These are phyloP conservation scores for Camponotus floridanus DNA, from an alignment of 1,140 invertebrate species.

Conservation along the genomic window DNA sequence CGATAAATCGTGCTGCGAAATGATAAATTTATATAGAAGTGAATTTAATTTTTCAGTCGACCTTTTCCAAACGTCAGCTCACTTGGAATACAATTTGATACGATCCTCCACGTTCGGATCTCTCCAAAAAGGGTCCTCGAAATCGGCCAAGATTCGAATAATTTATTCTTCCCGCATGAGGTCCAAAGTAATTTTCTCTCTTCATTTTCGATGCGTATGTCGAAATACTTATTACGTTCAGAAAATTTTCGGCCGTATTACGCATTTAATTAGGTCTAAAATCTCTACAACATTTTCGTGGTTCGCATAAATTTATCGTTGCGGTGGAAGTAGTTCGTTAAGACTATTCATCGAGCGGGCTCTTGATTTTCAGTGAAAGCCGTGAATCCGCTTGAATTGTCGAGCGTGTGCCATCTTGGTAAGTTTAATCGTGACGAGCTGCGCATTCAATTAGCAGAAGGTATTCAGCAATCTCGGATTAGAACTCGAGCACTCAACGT, in stretches of 20 bases:
- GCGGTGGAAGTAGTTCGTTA: constrained; percentile 38
- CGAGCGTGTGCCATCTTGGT: constrained; percentile 50
- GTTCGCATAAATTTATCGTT: constrained; percentile 18
- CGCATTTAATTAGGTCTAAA: constrained; percentile 34
- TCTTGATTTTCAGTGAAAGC: constrained; percentile 51
- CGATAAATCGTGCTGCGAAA: constrained; percentile 80
- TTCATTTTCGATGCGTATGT: constrained; percentile 25
- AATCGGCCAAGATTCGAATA: constrained; percentile 33
- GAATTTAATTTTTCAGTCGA: constrained; percentile 77
- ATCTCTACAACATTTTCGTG: not conserved
- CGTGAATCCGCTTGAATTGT: constrained; percentile 45
- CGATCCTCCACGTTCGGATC: constrained; percentile 34
- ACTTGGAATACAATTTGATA: constrained; percentile 52
- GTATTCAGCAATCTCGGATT: constrained; percentile 74
- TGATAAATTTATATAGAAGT: constrained; percentile 80
- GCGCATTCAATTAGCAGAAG: constrained; percentile 71
- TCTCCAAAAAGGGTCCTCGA: constrained; percentile 44
- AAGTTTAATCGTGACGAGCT: constrained; percentile 67
- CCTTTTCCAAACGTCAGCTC: constrained; percentile 65
- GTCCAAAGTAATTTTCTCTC: constrained; percentile 35
- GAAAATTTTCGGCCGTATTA: constrained; percentile 2
- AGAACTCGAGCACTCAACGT: constrained; percentile 64
- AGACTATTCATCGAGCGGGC: constrained; percentile 40
- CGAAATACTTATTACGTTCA: constrained; percentile 32
- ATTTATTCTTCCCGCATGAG: constrained; percentile 55